Percentiles rank a stretch among this genome's conserved stretches.
These are phyloP conservation scores for Mola mola DNA, from an alignment of 2,113 vertebrate genomes.

Conservation along the genomic window DNA sequence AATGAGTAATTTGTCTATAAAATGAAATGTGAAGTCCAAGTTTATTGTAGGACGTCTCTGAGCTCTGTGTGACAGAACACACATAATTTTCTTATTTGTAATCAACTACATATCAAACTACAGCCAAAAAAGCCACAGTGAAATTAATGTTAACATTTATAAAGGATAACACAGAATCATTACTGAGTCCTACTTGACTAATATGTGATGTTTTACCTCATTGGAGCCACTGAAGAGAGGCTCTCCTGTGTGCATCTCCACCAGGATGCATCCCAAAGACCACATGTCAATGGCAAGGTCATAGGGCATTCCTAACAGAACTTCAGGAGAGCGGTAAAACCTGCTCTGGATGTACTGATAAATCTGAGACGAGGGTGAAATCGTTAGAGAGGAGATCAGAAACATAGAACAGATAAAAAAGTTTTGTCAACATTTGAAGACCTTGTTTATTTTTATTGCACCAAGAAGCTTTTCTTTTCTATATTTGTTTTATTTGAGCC, in stretches of 20 bases:
- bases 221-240: slow-evolving; percentile 95
- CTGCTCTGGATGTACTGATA: slow-evolving; percentile 97
- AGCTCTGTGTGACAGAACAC: background rate
- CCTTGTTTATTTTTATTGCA: too few species aligned
- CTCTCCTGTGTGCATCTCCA: slow-evolving; percentile 96
- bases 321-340: slow-evolving; percentile 94
- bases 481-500: too few species aligned
- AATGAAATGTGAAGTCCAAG: too few species aligned
- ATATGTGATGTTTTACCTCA: slow-evolving; percentile 79
- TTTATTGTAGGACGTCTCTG: background rate
- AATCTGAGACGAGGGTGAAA: too few species aligned
- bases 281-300: slow-evolving; percentile 97
- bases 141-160: background rate
- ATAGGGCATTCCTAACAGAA: slow-evolving; percentile 92
- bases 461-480: too few species aligned
- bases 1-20: too few species aligned
- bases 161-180: background rate
- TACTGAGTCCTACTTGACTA: background rate
- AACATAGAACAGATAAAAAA: too few species aligned
- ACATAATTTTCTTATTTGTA: too few species aligned
- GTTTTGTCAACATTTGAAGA: too few species aligned
- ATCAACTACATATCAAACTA: too few species aligned
- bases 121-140: too few species aligned
- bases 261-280: slow-evolving; percentile 94
- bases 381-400: background rate